Base-by-base conservation (phyloP, 1,140 invertebrate species). In the Forficula auricularia region DNA sequence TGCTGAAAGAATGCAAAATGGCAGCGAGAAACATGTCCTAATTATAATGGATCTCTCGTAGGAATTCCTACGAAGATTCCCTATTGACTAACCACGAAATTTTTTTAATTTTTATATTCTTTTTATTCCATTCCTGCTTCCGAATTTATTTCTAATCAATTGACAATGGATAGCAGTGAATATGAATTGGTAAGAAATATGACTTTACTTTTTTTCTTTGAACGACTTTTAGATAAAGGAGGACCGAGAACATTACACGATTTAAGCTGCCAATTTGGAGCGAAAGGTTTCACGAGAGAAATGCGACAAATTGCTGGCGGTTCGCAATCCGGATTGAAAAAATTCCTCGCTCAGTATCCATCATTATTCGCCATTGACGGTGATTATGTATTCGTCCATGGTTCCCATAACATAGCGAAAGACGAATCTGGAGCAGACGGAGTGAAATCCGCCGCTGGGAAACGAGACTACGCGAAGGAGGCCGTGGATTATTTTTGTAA, bases 161-260 rank as follows among this genome's bases (percentile, higher is more conserved):
- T 18, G 9, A 22, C 34, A 51, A 91, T 91, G 86, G 86, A 92
- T 60, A 83, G 82, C 58, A 79, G 82, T 59, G 85, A 90, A 63
- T 94, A 92, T 64, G 89, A 94, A 70, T 72, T 82, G 61, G 81
- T 86, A 49, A 71, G 86, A 57, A 94, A 96, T 59, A 79, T 89
- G 73, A 95, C 91, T 44, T 68, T 96, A 46, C 71, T 96, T 52
- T 96, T 96, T 64, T 95, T 95, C 64, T 79, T 95, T 54, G 91
- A 96, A 64, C 78, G 87, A 57, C 67, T 96, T 42, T 72, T 95
- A 69, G 88, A 94, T 60, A 92, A 91, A 66, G 81, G 82, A 46
- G 86, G 87, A 60, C 85, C 86, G 43, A 73, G 91, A 57, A 92
- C 89, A 35, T 68, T 96, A 48, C 91, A 96, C 62, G 91, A 96